phyloP scores from a whole-genome alignment of 1,140 invertebrate species.

The Ostrea edulis region DNA sequence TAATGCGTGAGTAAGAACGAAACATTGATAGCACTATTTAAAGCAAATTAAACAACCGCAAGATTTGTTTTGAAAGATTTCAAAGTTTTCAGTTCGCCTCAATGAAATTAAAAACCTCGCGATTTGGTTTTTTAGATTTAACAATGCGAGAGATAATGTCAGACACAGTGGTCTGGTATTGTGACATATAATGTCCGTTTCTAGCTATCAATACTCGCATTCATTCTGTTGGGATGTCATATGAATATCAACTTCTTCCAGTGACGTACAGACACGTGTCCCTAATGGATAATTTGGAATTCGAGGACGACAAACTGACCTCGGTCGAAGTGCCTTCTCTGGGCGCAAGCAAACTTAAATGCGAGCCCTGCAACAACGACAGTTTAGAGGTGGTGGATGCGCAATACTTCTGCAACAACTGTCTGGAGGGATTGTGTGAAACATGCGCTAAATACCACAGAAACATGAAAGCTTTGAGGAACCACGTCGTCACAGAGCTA shows the following conservation, averaged over 20 bases:
- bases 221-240: not conserved
- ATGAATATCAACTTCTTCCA: conserved; percentile 13
- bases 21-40: not conserved
- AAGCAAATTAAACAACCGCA: not conserved
- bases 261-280: not conserved
- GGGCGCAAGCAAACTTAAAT: not conserved
- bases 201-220: not conserved
- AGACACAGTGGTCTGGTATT: not conserved
- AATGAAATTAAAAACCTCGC: not conserved
- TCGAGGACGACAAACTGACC: not conserved
- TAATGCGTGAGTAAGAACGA: not conserved
- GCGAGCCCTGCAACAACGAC: not conserved
- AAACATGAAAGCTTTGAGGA: not conserved
- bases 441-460: not conserved
- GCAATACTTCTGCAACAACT: not conserved
- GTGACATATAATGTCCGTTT: not conserved
- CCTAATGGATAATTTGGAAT: not conserved
- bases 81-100: not conserved
- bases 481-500: not conserved
- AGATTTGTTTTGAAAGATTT: not conserved
- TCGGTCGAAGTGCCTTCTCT: not conserved
- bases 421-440: not conserved
- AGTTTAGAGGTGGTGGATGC: not conserved
- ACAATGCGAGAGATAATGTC: not conserved
- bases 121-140: not conserved